Evolutionary conservation across 2,113 vertebrate genomes (phyloP), one percentile per base, ranked within the genome.

Genomic region (Arizona elegans): DNA sequence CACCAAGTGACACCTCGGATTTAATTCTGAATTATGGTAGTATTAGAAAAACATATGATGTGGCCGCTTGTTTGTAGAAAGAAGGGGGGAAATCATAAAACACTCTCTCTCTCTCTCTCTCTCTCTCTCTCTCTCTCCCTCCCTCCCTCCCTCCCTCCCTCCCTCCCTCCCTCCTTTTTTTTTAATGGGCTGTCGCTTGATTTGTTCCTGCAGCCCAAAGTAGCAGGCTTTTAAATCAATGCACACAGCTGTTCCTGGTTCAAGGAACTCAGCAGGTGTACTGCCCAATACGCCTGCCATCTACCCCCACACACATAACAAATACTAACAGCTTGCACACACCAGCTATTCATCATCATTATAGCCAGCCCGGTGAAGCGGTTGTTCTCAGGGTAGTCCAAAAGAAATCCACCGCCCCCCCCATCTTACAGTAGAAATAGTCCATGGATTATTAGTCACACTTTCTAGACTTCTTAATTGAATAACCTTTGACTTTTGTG

Each of bases 151-250:
- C n/a, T n/a, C n/a, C n/a, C n/a, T n/a, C n/a, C n/a, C n/a, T n/a
- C n/a, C n/a, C n/a, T n/a, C n/a, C n/a, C n/a, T n/a, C n/a, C n/a
- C n/a, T n/a, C n/a, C n/a, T 12, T 3, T 65, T 3, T n/a, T 97
- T 98, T 99, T 99, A 99, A 99, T 98, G 98, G 99, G 98, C 99
- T 99, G 99, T 99, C 97, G 98, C 98, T 98, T 99, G 99, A 99
- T 98, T 98, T 97, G 97, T 99, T 99, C 98, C 99, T 99, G 99
- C 97, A 98, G 98, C 97, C 98, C 96, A 98, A 96, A 97, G 98
- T 98, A 98, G 97, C 96, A 98, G 97, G 97, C 94, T 98, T 93
- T 98, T 99, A 99, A 99, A 99, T 99, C 98, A 99, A 98, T 98
- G 98, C 95, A 94, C 98, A 98, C 99, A 99, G 99, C 99, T 99